Percentiles rank a stretch among this genome's conserved stretches.
Evolutionary conservation across 2,888 invertebrate species (phyloP).

Genomic region (Ormyrus labotus): DNA sequence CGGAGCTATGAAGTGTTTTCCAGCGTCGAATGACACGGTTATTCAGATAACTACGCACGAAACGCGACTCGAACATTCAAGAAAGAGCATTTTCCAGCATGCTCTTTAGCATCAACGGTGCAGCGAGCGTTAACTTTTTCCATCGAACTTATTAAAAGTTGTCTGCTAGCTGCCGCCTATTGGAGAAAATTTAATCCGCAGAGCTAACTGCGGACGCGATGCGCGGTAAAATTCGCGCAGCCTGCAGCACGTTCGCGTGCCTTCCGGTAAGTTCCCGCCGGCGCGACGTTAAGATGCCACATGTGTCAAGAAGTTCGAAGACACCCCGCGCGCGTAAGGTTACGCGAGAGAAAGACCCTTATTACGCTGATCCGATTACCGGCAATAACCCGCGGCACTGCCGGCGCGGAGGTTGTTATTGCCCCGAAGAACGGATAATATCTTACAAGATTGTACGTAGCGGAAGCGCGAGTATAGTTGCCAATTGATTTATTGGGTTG

Average conservation of each 20-base stretch:
- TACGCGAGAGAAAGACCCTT: constrained; percentile 38
- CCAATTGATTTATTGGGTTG: constrained; percentile 37
- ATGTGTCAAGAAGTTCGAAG: constrained; percentile 43
- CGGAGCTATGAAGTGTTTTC: no score
- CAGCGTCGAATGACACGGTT: no score
- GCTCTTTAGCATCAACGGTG: background rate
- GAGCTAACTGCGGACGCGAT: background rate
- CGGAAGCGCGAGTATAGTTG: background rate
- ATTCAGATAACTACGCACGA: no score
- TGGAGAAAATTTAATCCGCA: constrained; percentile 9
- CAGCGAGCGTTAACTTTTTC: constrained; percentile 27
- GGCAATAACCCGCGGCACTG: constrained; percentile 11
- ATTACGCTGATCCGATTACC: constrained; percentile 53
- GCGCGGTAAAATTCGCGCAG: constrained; percentile 1
- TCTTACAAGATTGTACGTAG: background rate
- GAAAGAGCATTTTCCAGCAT: no score
- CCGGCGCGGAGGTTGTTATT: background rate
- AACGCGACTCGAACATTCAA: no score
- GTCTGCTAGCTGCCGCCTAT: background rate
- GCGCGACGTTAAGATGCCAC: constrained; percentile 20
- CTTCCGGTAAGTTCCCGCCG: background rate
- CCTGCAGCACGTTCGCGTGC: background rate
- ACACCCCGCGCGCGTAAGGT: constrained; percentile 28
- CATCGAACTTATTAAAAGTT: constrained; percentile 42
- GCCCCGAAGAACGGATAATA: no score